Evolutionary conservation across 1,140 invertebrate genomes (phyloP).

Genomic region (Heliconius nattereri): DNA sequence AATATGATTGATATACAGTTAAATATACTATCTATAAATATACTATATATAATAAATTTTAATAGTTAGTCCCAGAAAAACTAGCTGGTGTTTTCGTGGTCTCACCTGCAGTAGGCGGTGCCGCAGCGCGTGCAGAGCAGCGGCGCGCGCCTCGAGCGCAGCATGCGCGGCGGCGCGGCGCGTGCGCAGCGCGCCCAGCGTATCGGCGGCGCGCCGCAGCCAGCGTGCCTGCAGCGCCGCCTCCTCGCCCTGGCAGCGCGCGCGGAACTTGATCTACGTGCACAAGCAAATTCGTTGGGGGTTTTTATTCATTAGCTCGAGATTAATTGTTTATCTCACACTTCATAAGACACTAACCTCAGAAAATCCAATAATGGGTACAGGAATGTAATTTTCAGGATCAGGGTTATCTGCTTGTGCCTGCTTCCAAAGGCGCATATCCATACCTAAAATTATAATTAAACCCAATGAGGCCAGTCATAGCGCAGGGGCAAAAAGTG

Average conservation of each 20-base stretch:
- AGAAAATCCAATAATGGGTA: slow-evolving; percentile 94
- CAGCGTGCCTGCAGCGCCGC: slow-evolving; percentile 89
- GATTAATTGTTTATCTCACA: background rate
- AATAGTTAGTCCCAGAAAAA: no score
- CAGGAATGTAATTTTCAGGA: slow-evolving; percentile 92
- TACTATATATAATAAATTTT: no score
- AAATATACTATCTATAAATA: no score
- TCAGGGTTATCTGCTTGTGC: slow-evolving; percentile 97
- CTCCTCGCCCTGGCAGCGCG: slow-evolving; percentile 91
- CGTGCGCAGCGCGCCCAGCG: slow-evolving; percentile 85
- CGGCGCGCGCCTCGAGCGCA: slow-evolving; percentile 53
- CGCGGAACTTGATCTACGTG: slow-evolving; percentile 88
- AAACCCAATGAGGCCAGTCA: no score
- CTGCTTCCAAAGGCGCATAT: slow-evolving; percentile 91
- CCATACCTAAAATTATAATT: slow-evolving; percentile 83
- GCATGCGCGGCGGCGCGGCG: slow-evolving; percentile 64
- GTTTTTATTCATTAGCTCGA: no score
- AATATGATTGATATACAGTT: no score
- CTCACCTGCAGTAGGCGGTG: slow-evolving; percentile 61
- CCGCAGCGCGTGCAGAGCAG: slow-evolving; percentile 53
- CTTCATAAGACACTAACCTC: slow-evolving; percentile 51
- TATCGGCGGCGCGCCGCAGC: slow-evolving; percentile 87
- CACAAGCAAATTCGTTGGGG: no score
- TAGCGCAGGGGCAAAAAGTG: no score
- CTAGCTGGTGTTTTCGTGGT: no score